Evolutionary conservation across 2,888 invertebrate genomes (phyloP), one percentile per base, ranked within the genome.

Genomic region (Erebia epiphron): DNA sequence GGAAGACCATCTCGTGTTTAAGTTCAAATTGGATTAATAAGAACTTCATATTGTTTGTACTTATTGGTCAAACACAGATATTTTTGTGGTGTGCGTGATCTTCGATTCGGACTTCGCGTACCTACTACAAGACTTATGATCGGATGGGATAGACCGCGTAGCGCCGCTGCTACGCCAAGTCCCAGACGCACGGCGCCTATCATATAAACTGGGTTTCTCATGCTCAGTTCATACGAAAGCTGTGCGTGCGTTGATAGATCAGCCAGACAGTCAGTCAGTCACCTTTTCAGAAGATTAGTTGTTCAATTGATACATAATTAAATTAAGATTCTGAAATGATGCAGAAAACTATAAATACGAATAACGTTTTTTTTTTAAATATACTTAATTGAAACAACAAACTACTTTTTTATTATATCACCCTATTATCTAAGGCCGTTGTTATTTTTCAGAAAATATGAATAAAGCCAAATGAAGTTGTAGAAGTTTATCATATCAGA

Each of bases 401-500:
- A 26, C 26, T 26, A 26, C 26, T n/a, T 21, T 21, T 21, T 35
- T 35, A 35, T 35, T 35, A 0, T 35, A 7, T 35, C 35, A 35
- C 35, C 35, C 7, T 35, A 35, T 26, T 35, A 35, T 35, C 35
- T 35, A 7, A 14, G 14, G 2, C n/a, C 9, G 18, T 16, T 41
- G 43, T 2, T n/a, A 52, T 11, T 26, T 16, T 54, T 18, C 57
- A 56, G 61, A 68, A 52, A 57, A 35, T 64, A 64, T 62, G 61
- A 61, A 67, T 68, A 67, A 50, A 50, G 52, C 56, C 57, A 26
- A 56, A 41, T 50, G 49, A 46, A 57, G 68, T 41, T 66, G 68
- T 68, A 52, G 63, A 73, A 75, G 76, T 76, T 79, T 70, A 77
- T 73, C 77, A 73, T 70, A 77, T 72, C 77, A 73, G 74, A 74